Evolutionary conservation across 2,888 invertebrate species (phyloP).

Genomic region (Rhagium mordax): DNA sequence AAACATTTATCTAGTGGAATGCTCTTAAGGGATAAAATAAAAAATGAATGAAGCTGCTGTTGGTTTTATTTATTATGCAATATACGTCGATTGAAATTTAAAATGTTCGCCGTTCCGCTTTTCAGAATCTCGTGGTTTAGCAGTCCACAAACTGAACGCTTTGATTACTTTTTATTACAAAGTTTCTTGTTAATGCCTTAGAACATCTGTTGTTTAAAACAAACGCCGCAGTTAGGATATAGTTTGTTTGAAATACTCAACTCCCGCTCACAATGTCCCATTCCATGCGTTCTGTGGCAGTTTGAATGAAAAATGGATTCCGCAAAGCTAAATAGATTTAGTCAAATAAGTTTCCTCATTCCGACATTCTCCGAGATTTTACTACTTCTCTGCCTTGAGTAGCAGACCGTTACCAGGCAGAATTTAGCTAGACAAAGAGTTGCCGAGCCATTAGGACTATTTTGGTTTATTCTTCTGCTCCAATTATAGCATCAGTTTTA

Average conservation of each 20-base stretch:
- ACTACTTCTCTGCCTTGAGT: background rate
- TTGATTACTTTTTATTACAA: background rate
- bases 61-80: too few relatives aligned
- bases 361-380: background rate
- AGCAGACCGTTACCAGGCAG: background rate
- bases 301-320: background rate
- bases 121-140: background rate
- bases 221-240: background rate
- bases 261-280: background rate
- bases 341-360: background rate
- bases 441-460: too few relatives aligned
- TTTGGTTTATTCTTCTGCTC: too few relatives aligned
- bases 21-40: too few relatives aligned
- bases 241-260: slow-evolving; percentile 8
- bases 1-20: too few relatives aligned
- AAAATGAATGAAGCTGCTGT: too few relatives aligned
- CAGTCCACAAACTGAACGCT: background rate
- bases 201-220: background rate
- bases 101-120: too few relatives aligned
- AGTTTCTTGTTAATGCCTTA: background rate
- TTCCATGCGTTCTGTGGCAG: background rate
- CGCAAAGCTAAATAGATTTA: background rate
- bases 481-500: too few relatives aligned
- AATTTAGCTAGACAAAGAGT: too few relatives aligned
- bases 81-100: too few relatives aligned